Evolutionary conservation across 2,888 invertebrate species (phyloP).

Genomic region (Erebia ligea): DNA sequence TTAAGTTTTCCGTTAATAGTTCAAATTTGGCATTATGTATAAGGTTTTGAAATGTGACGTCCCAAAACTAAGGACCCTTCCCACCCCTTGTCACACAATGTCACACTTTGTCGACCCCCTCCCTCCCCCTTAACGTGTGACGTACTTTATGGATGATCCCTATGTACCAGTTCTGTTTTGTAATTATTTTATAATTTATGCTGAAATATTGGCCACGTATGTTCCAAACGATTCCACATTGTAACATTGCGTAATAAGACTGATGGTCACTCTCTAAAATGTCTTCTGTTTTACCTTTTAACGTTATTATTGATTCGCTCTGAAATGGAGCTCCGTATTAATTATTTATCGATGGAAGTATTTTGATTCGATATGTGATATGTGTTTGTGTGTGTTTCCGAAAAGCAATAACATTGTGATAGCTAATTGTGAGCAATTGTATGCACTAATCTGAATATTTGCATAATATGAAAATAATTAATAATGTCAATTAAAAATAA

Average conservation of each 20-base stretch:
- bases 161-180: constrained; percentile 43
- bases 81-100: too few relatives aligned
- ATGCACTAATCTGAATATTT: constrained; percentile 58
- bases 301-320: constrained; percentile 21
- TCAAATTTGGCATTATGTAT: too few relatives aligned
- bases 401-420: constrained; percentile 82
- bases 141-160: too few relatives aligned
- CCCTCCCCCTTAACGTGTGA: too few relatives aligned
- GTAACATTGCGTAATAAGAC: constrained; percentile 40
- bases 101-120: too few relatives aligned
- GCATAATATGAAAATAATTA: constrained; percentile 57
- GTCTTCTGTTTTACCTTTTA: constrained; percentile 34
- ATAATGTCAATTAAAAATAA: constrained; percentile 74
- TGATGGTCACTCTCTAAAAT: constrained; percentile 47
- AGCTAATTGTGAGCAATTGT: constrained; percentile 65
- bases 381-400: constrained; percentile 74
- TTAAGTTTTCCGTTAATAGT: too few relatives aligned
- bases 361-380: constrained; percentile 77
- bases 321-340: constrained; percentile 30
- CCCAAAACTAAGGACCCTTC: too few relatives aligned
- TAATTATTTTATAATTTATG: constrained; percentile 75
- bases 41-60: too few relatives aligned
- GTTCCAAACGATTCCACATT: constrained; percentile 35
- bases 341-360: constrained; percentile 54
- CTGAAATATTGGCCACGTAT: constrained; percentile 68